Evolutionary conservation across 2,888 invertebrate species (phyloP).

Genomic region (Euspilapteryx auroguttella): DNA sequence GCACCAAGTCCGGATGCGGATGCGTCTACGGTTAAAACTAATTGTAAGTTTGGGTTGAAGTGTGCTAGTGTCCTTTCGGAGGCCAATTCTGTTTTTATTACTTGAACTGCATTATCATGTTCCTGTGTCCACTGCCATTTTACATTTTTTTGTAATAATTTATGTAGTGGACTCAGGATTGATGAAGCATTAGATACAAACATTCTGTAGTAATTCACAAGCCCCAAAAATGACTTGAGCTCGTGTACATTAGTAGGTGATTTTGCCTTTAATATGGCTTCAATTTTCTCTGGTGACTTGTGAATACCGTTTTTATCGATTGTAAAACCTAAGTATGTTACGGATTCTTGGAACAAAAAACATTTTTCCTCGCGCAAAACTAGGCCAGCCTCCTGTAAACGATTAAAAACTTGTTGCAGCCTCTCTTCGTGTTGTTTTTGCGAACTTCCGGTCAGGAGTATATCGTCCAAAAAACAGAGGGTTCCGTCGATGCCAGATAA

Average conservation of each 20-base stretch:
- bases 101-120: background rate
- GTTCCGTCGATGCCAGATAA: background rate
- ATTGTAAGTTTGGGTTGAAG: background rate
- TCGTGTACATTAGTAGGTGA: background rate
- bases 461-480: background rate
- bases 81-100: background rate
- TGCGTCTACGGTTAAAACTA: conserved; percentile 1
- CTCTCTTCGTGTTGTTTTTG: background rate
- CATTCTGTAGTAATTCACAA: conserved; percentile 1
- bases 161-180: background rate
- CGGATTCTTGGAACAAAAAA: no score
- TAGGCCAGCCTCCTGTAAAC: no score
- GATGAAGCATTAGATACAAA: conserved; percentile 2
- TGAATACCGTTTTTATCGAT: no score
- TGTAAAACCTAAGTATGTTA: no score
- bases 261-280: background rate
- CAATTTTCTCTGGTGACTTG: no score
- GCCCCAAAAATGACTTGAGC: conserved; percentile 2
- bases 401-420: no score
- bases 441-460: background rate
- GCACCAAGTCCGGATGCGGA: background rate
- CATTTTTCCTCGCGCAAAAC: no score
- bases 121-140: conserved; percentile 1
- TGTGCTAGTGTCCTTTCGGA: conserved; percentile 1
- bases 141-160: background rate